These are phyloP conservation scores for Hippocampus zosterae DNA, from an alignment of 2,113 vertebrate genomes.

Conservation along the genomic window DNA sequence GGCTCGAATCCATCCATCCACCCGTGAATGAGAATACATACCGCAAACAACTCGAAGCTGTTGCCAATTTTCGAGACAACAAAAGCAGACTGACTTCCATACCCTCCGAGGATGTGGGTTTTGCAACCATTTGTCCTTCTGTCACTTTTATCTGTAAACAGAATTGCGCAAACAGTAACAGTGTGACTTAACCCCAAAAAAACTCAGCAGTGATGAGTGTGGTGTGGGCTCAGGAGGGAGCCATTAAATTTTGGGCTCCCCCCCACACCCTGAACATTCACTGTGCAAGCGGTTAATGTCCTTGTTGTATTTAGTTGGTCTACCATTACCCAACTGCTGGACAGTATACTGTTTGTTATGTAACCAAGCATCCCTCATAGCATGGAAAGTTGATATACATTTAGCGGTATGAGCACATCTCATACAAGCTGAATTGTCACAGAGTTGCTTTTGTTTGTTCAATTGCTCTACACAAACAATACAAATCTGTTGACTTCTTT, in stretches of 20 bases:
- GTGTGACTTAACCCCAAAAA: neutral
- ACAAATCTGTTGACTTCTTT: too few species aligned
- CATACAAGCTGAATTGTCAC: too few species aligned
- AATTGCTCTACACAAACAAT: too few species aligned
- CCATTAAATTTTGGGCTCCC: neutral
- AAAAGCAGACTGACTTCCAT: slow-evolving; percentile 1
- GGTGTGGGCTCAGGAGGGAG: neutral
- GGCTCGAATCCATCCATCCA: too few species aligned
- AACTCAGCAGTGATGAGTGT: neutral
- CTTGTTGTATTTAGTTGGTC: neutral
- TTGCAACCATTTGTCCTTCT: neutral
- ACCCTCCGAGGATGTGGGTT: neutral
- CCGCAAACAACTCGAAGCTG: neutral
- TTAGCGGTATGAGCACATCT: too few species aligned
- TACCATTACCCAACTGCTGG: neutral
- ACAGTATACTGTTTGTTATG: too few species aligned
- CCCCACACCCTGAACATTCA: neutral
- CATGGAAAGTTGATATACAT: too few species aligned
- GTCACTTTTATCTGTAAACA: slow-evolving; percentile 6
- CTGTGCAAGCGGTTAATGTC: neutral
- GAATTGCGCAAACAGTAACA: neutral
- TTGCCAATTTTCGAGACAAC: neutral
- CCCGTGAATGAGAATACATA: neutral
- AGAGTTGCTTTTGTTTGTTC: too few species aligned
- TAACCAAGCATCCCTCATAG: too few species aligned